Base-by-base conservation (phyloP, 1,140 invertebrate genomes). In the Plectrocnemia conspersa region DNA sequence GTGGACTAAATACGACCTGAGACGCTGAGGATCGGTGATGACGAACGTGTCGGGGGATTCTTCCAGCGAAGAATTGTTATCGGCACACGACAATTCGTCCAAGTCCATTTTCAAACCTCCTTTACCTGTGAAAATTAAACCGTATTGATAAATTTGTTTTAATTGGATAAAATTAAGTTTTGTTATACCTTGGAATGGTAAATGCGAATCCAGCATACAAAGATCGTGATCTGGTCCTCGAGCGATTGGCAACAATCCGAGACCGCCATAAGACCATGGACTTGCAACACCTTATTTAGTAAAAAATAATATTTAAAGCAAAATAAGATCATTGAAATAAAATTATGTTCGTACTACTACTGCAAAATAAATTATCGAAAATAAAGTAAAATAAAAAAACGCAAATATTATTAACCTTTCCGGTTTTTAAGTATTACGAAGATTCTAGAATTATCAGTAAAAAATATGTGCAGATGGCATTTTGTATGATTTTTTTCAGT, bases 1-100 rank as follows among this genome's bases (percentile, higher is more conserved):
- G 35, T 64, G 61, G 21, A 74, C 61, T 18, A 68, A 53, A 63
- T 71, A 72, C n/a, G 64, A 35, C 44, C 67, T 57, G 41, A 70
- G 65, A 27, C 69, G 65, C 40, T 64, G 59, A 7, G 54, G 57
- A 63, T 67, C 67, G 38, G 71, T 72, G 40, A 74, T 66, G 54
- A 73, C 69, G 65, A 70, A 74, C 41, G 70, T 72, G 53, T 71
- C 71, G 18, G 58, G 25, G 32, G 56, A 54, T 40, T 68, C 69
- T 49, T 67, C 65, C 63, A 65, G 64, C 52, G 66, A 64, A 49
- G 69, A 70, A 48, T 64, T 67, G 61, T 65, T 68, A 60, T 71
- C 69, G 10, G 57, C 62, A 57, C 66, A 64, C 41, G 65, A 68
- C 29, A 65, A 54, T 52, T 67, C 68, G 58, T 66, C 68, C 41